These are phyloP conservation scores for Heterocephalus glaber DNA, from an alignment of 2,113 vertebrate genomes.

Conservation along the genomic window DNA sequence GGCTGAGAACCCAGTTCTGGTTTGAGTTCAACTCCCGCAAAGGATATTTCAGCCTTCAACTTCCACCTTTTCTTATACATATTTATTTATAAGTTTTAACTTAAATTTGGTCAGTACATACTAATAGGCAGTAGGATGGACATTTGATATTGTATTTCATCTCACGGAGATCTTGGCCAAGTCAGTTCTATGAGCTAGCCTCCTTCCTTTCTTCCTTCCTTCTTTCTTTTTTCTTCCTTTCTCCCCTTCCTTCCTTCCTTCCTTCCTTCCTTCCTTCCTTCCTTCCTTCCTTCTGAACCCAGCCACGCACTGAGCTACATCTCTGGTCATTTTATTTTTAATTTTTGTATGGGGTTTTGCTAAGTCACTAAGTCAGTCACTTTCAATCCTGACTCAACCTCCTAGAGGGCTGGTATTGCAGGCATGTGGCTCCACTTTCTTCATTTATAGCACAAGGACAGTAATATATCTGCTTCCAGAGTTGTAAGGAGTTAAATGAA, in stretches of 20 bases:
- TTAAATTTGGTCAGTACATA: conserved; percentile 25
- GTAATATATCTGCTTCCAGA: neutral
- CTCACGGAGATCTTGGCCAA: neutral
- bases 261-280: neutral
- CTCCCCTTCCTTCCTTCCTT: neutral
- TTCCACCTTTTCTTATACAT: neutral
- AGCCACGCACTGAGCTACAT: neutral
- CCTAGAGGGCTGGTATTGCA: neutral
- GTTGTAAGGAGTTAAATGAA: conserved; percentile 25
- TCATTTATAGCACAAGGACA: neutral
- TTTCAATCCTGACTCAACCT: neutral
- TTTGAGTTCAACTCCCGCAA: neutral
- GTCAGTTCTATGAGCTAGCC: neutral
- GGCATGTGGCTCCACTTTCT: neutral
- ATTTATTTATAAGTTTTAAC: conserved; percentile 8
- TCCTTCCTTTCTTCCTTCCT: neutral
- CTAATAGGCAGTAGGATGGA: neutral
- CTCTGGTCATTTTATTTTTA: neutral
- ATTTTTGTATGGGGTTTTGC: neutral
- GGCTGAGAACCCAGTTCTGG: neutral
- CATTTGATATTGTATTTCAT: neutral
- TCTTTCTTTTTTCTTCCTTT: neutral
- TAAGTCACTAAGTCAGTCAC: neutral
- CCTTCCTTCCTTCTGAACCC: neutral
- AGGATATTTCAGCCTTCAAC: neutral